Percentiles rank a stretch among this genome's conserved stretches.
These are phyloP conservation scores for Carterocephalus palaemon DNA, from an alignment of 2,888 invertebrate species.

Conservation along the genomic window DNA sequence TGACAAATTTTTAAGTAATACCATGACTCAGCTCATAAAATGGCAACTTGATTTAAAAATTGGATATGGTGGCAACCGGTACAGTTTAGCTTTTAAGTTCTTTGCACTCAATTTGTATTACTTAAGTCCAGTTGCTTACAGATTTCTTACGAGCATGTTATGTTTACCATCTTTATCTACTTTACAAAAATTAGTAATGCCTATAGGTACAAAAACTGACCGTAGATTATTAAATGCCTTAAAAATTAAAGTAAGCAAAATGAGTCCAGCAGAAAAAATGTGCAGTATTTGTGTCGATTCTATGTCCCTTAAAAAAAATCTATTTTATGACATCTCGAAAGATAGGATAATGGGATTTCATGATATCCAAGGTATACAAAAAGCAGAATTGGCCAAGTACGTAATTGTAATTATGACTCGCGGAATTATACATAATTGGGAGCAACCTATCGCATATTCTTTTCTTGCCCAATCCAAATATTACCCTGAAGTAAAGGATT, in stretches of 20 bases:
- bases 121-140: conserved; percentile 28
- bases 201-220: conserved; percentile 26
- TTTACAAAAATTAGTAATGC: conserved; percentile 28
- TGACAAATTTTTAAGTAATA: conserved; percentile 29
- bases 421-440: conserved; percentile 33
- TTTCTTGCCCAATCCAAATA: background rate
- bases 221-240: conserved; percentile 27
- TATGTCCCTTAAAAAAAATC: conserved; percentile 28
- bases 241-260: conserved; percentile 31
- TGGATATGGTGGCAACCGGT: conserved; percentile 22
- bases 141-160: conserved; percentile 27
- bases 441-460: conserved; percentile 22
- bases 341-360: conserved; percentile 31
- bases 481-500: background rate
- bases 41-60: conserved; percentile 28
- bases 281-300: conserved; percentile 30
- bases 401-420: conserved; percentile 29
- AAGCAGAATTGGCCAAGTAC: conserved; percentile 25
- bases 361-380: conserved; percentile 31
- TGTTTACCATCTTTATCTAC: conserved; percentile 27
- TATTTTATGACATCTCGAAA: conserved; percentile 29
- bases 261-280: conserved; percentile 29
- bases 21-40: conserved; percentile 29
- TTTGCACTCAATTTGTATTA: conserved; percentile 32
- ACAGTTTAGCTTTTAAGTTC: conserved; percentile 28